These are phyloP conservation scores for Cygnus buccinator DNA, from an alignment of 2,113 vertebrate genomes.

Conservation along the genomic window DNA sequence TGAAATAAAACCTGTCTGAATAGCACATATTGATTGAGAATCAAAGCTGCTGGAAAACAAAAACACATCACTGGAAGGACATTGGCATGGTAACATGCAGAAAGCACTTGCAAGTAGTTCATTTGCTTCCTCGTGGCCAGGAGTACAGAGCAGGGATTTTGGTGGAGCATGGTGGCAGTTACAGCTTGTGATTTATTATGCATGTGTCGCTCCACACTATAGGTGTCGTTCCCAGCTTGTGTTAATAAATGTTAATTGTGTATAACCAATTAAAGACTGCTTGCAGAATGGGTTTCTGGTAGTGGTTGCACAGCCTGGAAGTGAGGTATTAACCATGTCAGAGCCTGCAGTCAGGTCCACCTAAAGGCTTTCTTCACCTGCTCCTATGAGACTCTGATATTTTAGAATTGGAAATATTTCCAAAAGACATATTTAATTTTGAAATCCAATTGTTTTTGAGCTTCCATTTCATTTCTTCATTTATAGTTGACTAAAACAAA, in stretches of 20 bases:
- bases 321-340: neutral
- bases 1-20: neutral
- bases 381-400: neutral
- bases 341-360: neutral
- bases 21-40: neutral
- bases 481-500: neutral
- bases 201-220: neutral
- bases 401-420: neutral
- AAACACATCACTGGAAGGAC: neutral
- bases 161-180: neutral
- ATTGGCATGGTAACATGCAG: neutral
- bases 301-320: neutral
- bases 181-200: neutral
- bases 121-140: neutral
- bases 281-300: neutral
- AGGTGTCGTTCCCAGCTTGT: neutral
- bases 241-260: neutral
- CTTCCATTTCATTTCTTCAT: neutral
- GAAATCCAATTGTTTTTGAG: neutral
- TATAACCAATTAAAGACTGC: neutral
- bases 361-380: neutral
- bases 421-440: neutral
- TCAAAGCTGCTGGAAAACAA: slow-evolving; percentile 24
- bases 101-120: neutral
- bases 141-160: neutral